Evolutionary conservation across 2,113 vertebrate species (phyloP).

Genomic region (Okapia johnstoni): DNA sequence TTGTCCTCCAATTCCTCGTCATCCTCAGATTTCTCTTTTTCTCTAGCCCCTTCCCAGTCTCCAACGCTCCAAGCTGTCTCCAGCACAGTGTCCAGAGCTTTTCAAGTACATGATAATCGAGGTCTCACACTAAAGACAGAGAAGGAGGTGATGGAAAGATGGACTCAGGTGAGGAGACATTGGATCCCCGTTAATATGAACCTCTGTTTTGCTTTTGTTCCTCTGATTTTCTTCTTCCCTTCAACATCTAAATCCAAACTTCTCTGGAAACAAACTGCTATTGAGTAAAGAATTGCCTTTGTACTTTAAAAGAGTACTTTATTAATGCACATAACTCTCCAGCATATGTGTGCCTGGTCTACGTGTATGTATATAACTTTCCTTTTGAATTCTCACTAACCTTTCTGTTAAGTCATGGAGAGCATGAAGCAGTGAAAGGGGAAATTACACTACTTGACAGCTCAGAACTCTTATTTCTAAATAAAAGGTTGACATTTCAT

Average conservation of each 20-base stretch:
- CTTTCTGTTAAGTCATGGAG: neutral
- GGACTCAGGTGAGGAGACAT: neutral
- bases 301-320: neutral
- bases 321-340: neutral
- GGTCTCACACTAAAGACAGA: neutral
- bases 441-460: neutral
- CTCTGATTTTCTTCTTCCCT: neutral
- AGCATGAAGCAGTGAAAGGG: neutral
- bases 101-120: neutral
- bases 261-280: neutral
- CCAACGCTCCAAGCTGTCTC: neutral
- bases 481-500: conserved; percentile 24
- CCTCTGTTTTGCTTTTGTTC: neutral
- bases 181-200: neutral
- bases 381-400: conserved; percentile 20
- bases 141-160: neutral
- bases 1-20: neutral
- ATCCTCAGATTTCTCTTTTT: neutral
- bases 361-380: neutral
- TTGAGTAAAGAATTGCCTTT: neutral
- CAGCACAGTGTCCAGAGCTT: neutral
- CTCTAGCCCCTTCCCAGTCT: neutral
- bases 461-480: conserved; percentile 34
- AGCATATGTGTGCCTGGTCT: accelerated
- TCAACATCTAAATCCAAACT: neutral